phyloP scores from a whole-genome alignment of 2,113 vertebrate genomes.

The Poicephalus gulielmi region DNA sequence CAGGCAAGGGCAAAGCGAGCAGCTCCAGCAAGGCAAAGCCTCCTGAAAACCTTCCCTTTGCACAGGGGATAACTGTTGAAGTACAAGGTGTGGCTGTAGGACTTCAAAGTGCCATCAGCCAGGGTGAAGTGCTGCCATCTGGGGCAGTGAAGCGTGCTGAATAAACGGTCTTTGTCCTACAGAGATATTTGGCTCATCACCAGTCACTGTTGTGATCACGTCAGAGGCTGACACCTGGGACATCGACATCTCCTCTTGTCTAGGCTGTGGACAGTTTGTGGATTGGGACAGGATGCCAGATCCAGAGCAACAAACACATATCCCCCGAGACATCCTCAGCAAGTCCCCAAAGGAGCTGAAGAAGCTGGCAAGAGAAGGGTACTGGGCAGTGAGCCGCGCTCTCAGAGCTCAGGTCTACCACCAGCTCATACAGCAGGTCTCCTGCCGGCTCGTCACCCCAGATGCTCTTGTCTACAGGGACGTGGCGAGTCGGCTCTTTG shows the following conservation, averaged over 20 bases:
- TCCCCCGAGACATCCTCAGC: conserved; percentile 64
- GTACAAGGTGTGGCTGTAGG: background rate
- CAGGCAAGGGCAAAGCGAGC: background rate
- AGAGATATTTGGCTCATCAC: conserved; percentile 56
- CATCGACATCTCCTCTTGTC: conserved; percentile 65
- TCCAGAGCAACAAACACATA: conserved; percentile 22
- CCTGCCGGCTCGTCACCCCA: conserved; percentile 68
- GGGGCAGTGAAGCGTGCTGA: background rate
- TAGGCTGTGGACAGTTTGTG: conserved; percentile 81
- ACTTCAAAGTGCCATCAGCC: fast-evolving
- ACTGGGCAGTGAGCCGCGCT: conserved; percentile 76
- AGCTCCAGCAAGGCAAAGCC: background rate
- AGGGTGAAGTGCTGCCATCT: background rate
- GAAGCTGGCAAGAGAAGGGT: conserved; percentile 79
- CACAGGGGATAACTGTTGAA: background rate
- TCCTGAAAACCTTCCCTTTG: background rate
- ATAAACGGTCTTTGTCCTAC: conserved; percentile 12
- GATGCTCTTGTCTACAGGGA: conserved; percentile 74
- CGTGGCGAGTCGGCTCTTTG: conserved; percentile 74
- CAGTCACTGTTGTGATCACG: conserved; percentile 76
- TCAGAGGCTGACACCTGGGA: conserved; percentile 79
- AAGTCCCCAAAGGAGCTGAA: conserved; percentile 77
- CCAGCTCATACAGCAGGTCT: conserved; percentile 79
- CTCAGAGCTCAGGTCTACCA: conserved; percentile 82
- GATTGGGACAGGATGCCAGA: conserved; percentile 83